Evolutionary conservation across 2,888 invertebrate species (phyloP), one percentile per base, ranked within the genome.

Genomic region (Megamerina dolium): DNA sequence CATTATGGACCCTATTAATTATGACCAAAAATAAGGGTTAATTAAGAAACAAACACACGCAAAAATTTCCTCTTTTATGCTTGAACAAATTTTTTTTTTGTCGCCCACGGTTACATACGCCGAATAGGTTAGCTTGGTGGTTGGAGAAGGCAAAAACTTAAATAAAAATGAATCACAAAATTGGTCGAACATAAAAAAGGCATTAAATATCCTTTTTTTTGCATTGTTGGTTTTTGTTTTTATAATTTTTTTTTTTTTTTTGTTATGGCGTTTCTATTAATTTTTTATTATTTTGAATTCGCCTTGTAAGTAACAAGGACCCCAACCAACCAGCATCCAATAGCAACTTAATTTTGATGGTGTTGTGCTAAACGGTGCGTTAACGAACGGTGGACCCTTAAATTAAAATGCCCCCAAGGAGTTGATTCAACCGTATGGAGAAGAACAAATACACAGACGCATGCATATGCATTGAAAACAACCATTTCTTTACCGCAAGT

Each of bases 1-100:
- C 52, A 54, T 54, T 55, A 53, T 50, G 50, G 51, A 41, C 40
- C 47, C 56, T 54, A 56, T 56, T 56, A 55, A 56, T 55, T 56
- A 52, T 49, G 47, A 39, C 49, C 50, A 45, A 50, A 52, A 50
- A 47, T 49, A 49, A 49, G 54, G 53, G 54, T 52, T 56, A 56
- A 56, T 56, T 56, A 55, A 55, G 49, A 51, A 50, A n/a, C n/a
- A n/a, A n/a, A n/a, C n/a, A n/a, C n/a, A n/a, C n/a, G n/a, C n/a
- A n/a, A n/a, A 51, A 48, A 19, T 36, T 30, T 35, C 41, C 18
- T 27, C 38, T 43, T 34, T 43, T 43, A 18, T 37, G 26, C 29
- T 30, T 29, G 43, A 27, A 38, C 38, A 33, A 34, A 43, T n/a
- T n/a, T n/a, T n/a, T n/a, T n/a, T n/a, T 43, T 43, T 37, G 37